Percentiles rank a stretch among this genome's conserved stretches.
phyloP scores from a whole-genome alignment of 2,888 invertebrate genomes.

The Apoderus coryli region DNA sequence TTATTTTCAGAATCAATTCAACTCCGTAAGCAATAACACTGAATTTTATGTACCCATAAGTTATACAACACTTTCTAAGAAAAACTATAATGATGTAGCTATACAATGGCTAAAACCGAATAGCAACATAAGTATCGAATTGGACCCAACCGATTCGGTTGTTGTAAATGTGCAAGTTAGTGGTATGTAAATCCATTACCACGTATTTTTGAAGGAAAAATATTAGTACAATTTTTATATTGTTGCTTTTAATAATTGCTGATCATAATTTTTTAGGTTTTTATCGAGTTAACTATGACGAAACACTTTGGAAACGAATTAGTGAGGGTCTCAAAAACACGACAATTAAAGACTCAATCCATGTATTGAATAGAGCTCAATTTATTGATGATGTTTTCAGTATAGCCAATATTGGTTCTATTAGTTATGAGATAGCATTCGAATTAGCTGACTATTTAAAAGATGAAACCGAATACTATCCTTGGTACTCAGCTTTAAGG shows the following conservation, averaged over 20 bases:
- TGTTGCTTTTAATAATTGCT: not conserved
- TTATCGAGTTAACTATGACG: constrained; percentile 53
- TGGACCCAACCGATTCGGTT: constrained; percentile 14
- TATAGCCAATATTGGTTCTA: constrained; percentile 50
- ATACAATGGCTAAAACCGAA: constrained; percentile 21
- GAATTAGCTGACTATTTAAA: constrained; percentile 52
- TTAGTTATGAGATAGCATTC: constrained; percentile 48
- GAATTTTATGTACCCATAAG: constrained; percentile 36
- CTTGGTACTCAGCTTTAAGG: constrained; percentile 57
- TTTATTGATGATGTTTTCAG: constrained; percentile 67
- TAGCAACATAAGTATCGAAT: constrained; percentile 11
- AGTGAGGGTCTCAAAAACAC: constrained; percentile 32
- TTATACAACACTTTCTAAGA: constrained; percentile 32
- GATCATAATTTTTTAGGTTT: constrained; percentile 35
- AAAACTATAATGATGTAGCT: constrained; percentile 26
- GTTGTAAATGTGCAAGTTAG: constrained; percentile 16
- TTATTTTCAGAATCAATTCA: no score
- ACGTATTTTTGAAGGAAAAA: not conserved
- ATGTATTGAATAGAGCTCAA: constrained; percentile 57
- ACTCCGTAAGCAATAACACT: no score
- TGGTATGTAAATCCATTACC: constrained; percentile 11
- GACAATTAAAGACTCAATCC: constrained; percentile 38
- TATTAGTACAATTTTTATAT: constrained; percentile 2
- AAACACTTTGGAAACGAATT: constrained; percentile 40
- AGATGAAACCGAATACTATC: constrained; percentile 55